A percentile compares a stretch with the other conserved stretches of the same genome.
Conservation (phyloP, 2,888 invertebrate species). For the Deilephila porcellus region DNA sequence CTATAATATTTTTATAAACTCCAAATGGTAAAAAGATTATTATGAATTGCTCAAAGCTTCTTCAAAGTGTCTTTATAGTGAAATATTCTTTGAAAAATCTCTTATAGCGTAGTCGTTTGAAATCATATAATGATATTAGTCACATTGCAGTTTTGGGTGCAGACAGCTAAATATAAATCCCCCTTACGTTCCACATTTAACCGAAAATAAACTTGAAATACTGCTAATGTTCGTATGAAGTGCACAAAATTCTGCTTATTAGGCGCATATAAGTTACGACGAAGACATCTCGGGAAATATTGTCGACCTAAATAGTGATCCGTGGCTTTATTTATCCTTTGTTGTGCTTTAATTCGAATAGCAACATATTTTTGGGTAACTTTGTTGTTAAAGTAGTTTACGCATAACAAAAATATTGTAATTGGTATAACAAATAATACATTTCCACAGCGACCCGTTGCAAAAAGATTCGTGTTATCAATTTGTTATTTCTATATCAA, state of each 20-base stretch:
- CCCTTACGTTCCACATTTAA: constrained; percentile 25
- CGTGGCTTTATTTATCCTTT: background rate
- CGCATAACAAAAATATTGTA: too few species aligned
- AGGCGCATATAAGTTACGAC: background rate
- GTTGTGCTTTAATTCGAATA: background rate
- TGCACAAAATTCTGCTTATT: constrained; percentile 24
- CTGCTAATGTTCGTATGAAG: constrained; percentile 23
- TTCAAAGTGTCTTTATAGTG: background rate
- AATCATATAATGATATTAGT: constrained; percentile 19
- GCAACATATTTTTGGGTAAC: too few species aligned
- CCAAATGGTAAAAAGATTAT: too few species aligned
- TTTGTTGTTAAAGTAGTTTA: too few species aligned
- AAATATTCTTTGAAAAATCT: background rate
- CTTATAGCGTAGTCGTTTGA: background rate
- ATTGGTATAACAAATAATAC: too few species aligned
- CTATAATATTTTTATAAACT: too few species aligned
- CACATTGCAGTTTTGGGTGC: constrained; percentile 22
- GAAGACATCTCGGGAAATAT: constrained; percentile 9
- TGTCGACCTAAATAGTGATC: background rate
- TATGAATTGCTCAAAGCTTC: too few species aligned
- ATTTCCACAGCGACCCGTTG: too few species aligned
- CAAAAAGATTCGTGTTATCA: too few species aligned
- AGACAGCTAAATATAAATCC: constrained; percentile 27
- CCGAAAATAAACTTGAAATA: constrained; percentile 27
- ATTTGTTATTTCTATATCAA: too few species aligned